Conservation (phyloP, 1,140 invertebrate genomes). For the Sarcophaga bullata region DNA sequence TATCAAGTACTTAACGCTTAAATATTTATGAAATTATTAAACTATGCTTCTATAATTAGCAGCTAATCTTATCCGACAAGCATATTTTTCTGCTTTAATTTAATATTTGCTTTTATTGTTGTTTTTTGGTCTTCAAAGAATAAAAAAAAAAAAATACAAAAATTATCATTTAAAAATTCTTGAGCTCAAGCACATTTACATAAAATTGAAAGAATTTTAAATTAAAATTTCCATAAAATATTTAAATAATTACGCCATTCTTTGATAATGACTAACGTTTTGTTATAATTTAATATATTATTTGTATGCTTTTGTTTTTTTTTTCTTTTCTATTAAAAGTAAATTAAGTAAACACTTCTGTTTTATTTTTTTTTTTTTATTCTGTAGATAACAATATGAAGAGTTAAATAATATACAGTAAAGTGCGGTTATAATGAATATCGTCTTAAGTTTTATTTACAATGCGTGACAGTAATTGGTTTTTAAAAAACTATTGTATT, state of each 20-base stretch:
- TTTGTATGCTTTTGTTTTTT: not conserved
- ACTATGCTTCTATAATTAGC: not conserved
- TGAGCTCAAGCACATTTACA: not conserved
- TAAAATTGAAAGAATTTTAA: not conserved
- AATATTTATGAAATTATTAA: no score
- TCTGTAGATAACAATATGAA: not conserved
- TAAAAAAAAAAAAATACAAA: no score
- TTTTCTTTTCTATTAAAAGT: no score
- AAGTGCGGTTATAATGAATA: no score
- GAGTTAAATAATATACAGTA: not conserved
- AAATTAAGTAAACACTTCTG: not conserved
- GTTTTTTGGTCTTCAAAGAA: no score
- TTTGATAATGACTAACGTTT: not conserved
- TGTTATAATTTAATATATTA: not conserved
- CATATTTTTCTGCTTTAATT: not conserved
- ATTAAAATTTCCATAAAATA: not conserved
- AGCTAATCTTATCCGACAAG: slow-evolving; percentile 18
- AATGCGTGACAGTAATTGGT: no score
- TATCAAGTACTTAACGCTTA: no score
- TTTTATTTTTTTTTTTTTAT: not conserved
- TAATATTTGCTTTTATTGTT: slow-evolving; percentile 2
- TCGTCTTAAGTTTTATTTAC: no score
- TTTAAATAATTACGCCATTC: slow-evolving; percentile 19
- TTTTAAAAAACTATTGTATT: no score
- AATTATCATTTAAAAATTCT: slow-evolving; percentile 25